phyloP scores from a whole-genome alignment of 1,140 invertebrate genomes.

The Batillaria attramentaria region DNA sequence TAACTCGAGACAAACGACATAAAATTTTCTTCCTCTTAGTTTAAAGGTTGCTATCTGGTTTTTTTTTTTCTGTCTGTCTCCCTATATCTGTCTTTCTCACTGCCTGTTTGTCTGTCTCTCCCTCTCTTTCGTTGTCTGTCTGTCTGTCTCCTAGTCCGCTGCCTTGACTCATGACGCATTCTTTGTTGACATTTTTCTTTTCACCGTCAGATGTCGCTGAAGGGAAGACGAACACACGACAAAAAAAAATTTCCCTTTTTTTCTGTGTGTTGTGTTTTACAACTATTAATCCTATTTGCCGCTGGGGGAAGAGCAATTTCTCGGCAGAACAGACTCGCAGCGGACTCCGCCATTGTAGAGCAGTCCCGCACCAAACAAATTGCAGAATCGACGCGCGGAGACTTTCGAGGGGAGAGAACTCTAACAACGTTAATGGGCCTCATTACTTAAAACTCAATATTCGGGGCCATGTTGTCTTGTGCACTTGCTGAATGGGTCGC shows the following conservation, averaged over 20 bases:
- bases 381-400: constrained; percentile 7
- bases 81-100: background rate
- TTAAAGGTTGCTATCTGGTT: too few relatives aligned
- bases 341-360: background rate
- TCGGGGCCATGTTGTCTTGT: constrained; percentile 24
- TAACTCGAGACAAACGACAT: too few relatives aligned
- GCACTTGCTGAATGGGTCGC: constrained; percentile 13
- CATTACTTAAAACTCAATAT: constrained; percentile 37
- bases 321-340: background rate
- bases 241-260: constrained; percentile 1
- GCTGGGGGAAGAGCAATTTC: constrained; percentile 12
- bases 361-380: background rate
- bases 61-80: too few relatives aligned
- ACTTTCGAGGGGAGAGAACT: constrained; percentile 25
- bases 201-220: background rate
- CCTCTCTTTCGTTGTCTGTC: background rate
- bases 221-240: constrained; percentile 6
- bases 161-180: constrained; percentile 26
- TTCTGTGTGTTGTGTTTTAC: constrained; percentile 31
- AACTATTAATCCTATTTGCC: constrained; percentile 29
- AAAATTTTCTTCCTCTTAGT: too few relatives aligned
- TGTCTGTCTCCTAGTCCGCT: constrained; percentile 21
- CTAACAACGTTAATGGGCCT: constrained; percentile 32
- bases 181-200: constrained; percentile 31
- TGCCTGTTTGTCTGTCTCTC: background rate